These are phyloP conservation scores for Coptodon rendalli DNA, from an alignment of 2,113 vertebrate species.

Conservation along the genomic window DNA sequence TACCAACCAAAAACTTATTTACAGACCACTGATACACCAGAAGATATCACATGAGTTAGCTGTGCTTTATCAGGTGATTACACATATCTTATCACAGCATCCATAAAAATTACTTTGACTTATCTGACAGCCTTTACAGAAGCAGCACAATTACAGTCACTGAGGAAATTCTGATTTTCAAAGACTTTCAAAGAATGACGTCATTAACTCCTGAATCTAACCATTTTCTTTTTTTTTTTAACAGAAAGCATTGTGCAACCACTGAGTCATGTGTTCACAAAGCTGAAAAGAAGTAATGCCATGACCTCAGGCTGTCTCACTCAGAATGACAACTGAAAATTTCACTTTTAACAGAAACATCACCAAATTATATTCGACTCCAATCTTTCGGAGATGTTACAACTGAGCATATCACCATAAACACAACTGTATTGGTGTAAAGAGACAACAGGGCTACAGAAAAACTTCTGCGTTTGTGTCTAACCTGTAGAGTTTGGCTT, in stretches of 20 bases:
- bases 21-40: not conserved
- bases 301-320: not conserved
- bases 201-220: not conserved
- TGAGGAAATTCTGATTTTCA: not conserved
- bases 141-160: not conserved
- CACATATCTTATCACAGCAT: not conserved
- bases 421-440: not conserved
- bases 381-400: not conserved
- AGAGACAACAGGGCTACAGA: not conserved
- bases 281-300: not conserved
- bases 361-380: not conserved
- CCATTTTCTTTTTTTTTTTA: no score
- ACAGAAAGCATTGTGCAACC: not conserved
- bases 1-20: not conserved
- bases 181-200: not conserved
- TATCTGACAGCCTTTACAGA: not conserved
- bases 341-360: not conserved
- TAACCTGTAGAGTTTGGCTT: not conserved
- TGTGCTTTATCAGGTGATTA: not conserved
- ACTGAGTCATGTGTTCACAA: not conserved
- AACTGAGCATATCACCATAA: not conserved
- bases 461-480: not conserved
- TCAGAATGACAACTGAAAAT: not conserved
- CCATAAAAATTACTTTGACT: not conserved
- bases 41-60: not conserved